Conservation (phyloP, 2,113 vertebrate species). For the Hyperopisus bebe region DNA sequence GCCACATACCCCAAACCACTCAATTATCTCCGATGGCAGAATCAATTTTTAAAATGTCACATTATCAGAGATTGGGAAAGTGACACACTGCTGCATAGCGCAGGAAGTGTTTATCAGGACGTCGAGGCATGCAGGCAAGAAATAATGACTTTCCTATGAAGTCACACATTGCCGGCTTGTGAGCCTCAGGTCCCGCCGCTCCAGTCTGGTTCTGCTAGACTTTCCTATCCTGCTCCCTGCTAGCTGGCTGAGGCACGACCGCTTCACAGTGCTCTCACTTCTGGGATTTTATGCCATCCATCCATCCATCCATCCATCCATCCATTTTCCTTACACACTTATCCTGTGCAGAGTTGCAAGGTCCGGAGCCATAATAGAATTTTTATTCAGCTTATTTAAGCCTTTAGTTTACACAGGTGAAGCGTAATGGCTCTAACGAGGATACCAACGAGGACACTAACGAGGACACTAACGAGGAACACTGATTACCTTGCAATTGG, state of each 20-base stretch:
- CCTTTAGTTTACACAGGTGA: neutral
- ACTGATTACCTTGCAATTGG: neutral
- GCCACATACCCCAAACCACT: neutral
- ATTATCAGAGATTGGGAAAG: neutral
- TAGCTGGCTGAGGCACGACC: neutral
- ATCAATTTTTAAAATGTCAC: constrained; percentile 27
- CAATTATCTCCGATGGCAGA: constrained; percentile 15
- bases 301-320: no score
- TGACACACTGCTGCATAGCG: neutral
- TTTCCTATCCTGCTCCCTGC: neutral
- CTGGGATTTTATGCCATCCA: neutral
- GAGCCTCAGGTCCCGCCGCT: neutral
- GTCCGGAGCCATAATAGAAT: neutral
- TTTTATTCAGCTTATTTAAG: neutral
- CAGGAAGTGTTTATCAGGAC: neutral
- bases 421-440: no score
- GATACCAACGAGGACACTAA: no score
- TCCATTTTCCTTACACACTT: neutral
- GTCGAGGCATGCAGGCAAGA: neutral
- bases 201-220: neutral
- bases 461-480: no score
- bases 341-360: neutral
- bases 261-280: neutral
- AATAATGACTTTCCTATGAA: constrained; percentile 20
- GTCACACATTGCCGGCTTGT: neutral